These are phyloP conservation scores for Phalanger gymnotis DNA, from an alignment of 2,797 vertebrate species.

Conservation along the genomic window DNA sequence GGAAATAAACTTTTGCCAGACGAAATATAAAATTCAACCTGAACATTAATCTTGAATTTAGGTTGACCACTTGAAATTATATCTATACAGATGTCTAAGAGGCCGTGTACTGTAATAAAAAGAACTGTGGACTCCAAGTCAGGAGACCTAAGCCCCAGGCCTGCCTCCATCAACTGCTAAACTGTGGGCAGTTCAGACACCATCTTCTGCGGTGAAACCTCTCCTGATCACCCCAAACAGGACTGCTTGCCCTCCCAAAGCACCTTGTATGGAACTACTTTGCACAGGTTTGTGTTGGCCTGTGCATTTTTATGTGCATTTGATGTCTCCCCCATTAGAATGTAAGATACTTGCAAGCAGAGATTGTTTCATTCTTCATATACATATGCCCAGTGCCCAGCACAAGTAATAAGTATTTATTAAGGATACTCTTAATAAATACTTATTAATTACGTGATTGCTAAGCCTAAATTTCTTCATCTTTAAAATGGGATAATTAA, in stretches of 20 bases:
- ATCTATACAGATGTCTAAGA: slow-evolving; percentile 25
- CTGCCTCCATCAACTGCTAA: not conserved
- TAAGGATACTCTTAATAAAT: not conserved
- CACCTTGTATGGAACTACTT: not conserved
- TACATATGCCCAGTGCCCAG: not conserved
- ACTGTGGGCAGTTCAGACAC: not conserved
- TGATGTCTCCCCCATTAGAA: not conserved
- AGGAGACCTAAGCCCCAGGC: not conserved
- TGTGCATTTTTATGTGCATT: not conserved
- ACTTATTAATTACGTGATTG: not conserved
- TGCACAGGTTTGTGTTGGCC: not conserved
- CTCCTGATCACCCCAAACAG: not conserved
- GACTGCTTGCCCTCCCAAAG: not conserved
- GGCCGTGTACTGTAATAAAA: not conserved
- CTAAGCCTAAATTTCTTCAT: not conserved
- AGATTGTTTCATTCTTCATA: not conserved
- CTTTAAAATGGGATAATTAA: not conserved
- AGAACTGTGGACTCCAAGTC: too few relatives aligned
- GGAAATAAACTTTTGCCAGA: slow-evolving; percentile 32
- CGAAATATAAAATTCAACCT: slow-evolving; percentile 42
- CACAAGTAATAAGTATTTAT: not conserved
- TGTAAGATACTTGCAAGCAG: not conserved
- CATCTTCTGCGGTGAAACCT: not conserved
- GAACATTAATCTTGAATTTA: slow-evolving; percentile 28
- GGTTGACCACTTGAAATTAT: slow-evolving; percentile 47